Base-by-base conservation (phyloP, 2,888 invertebrate species). In the Dione vanillae region DNA sequence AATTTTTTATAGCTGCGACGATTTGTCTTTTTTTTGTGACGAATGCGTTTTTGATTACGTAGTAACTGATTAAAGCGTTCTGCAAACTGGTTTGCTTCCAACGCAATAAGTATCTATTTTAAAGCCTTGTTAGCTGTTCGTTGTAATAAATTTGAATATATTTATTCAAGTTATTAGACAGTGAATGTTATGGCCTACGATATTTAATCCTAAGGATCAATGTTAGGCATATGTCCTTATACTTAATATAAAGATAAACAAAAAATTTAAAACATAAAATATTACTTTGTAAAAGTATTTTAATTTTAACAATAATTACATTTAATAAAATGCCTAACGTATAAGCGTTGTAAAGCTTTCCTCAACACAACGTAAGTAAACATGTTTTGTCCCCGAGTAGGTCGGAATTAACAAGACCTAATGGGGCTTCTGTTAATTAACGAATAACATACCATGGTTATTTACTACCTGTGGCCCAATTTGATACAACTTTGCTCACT, bases 401-500 rank as follows among this genome's bases (percentile, higher is more conserved):
- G 45, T 2, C n/a, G 14, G 37, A 40, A 64, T 49, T 51, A 64
- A 37, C 64, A 37, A 19, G 35, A 64, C 14, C 64, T 64, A 49
- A 64, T 64, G 64, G 64, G 49, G 54, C 62, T 56, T 54, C 49
- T 67, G 62, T 64, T 65, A 67, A 70, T 67, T 70, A 72, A 70
- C 65, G 51, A 64, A 56, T 69, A 66, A 64, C 66, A 69, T 41
- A 35, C 40, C 40, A 59, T 51, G 65, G 56, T 66, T 66, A 68
- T 73, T 69, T 71, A 67, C 14, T 65, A 66, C 47, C 52, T 52
- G 59, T 72, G 71, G 70, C 43, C 61, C 64, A 59, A 64, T 56
- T 67, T 62, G 56, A 69, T 64, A 65, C 66, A 64, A 59, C 58
- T 69, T 67, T 65, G 69, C 69, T 59, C 69, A 62, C 49, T 71